Conservation (phyloP, 2,888 invertebrate genomes). For the Balanococcus diminutus region DNA sequence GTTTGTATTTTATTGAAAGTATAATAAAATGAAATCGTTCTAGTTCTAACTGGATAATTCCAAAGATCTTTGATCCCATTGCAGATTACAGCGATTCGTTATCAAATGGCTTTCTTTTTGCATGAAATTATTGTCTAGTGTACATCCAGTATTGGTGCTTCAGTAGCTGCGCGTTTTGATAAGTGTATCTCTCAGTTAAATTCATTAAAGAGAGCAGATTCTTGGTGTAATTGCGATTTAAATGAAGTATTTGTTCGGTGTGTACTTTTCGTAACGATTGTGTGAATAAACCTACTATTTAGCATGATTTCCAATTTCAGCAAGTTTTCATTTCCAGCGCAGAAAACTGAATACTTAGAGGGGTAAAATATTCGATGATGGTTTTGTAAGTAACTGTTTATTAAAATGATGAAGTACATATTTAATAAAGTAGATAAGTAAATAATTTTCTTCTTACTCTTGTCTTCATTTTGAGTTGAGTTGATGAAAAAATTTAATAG, state of each 20-base stretch:
- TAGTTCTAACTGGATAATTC: constrained; percentile 40
- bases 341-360: no score
- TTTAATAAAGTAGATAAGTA: no score
- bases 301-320: no score
- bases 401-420: no score
- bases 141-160: constrained; percentile 3
- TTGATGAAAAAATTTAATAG: no score
- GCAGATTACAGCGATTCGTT: not conserved
- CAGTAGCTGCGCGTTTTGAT: not conserved
- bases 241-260: not conserved
- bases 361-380: not conserved
- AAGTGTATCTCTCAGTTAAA: not conserved
- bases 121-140: not conserved
- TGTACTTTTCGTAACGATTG: not conserved
- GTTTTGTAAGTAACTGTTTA: not conserved
- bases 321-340: no score
- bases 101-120: constrained; percentile 6
- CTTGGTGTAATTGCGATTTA: not conserved
- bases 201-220: not conserved
- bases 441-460: no score
- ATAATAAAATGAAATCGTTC: constrained; percentile 16
- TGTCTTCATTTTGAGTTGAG: no score
- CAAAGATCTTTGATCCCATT: constrained; percentile 20
- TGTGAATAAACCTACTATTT: no score
- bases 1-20: constrained; percentile 15